A percentile compares a stretch with the other conserved stretches of the same genome.
Conservation (phyloP, 1,140 invertebrate genomes). For the Micrasema minimum region DNA sequence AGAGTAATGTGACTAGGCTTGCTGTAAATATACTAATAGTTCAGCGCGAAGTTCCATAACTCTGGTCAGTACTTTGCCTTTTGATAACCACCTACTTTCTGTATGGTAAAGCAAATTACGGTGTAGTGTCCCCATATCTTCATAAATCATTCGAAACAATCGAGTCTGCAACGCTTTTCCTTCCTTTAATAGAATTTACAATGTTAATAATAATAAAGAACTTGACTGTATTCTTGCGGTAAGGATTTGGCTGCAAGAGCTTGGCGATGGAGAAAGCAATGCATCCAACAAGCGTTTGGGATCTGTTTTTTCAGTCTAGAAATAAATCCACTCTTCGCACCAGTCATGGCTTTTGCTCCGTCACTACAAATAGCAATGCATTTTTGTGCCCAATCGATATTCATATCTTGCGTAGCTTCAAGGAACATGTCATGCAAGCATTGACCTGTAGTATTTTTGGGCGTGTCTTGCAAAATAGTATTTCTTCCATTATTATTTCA, state of each 20-base stretch:
- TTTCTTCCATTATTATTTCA: slow-evolving; percentile 2
- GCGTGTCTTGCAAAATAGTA: not conserved
- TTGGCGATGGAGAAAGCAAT: not conserved
- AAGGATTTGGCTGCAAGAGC: too few species aligned
- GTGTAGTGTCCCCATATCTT: not conserved
- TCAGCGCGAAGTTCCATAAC: slow-evolving; percentile 1
- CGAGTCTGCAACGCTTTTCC: too few species aligned
- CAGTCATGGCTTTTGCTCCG: slow-evolving; percentile 6
- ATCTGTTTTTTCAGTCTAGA: not conserved
- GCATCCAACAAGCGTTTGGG: slow-evolving; percentile 4
- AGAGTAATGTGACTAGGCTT: not conserved
- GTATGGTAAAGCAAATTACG: not conserved
- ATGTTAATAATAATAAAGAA: too few species aligned
- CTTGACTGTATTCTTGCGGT: too few species aligned
- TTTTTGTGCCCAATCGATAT: not conserved
- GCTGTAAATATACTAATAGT: slow-evolving; percentile 7
- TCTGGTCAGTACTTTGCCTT: too few species aligned
- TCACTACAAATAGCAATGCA: slow-evolving; percentile 8
- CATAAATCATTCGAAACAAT: not conserved
- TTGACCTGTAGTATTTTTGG: not conserved
- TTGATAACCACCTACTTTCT: too few species aligned
- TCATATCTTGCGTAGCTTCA: slow-evolving; percentile 2
- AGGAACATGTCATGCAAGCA: slow-evolving; percentile 6
- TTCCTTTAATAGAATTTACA: too few species aligned
- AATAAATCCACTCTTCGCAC: slow-evolving; percentile 2